Conservation (phyloP, 2,113 vertebrate species). For the Tetraodon nigroviridis region DNA sequence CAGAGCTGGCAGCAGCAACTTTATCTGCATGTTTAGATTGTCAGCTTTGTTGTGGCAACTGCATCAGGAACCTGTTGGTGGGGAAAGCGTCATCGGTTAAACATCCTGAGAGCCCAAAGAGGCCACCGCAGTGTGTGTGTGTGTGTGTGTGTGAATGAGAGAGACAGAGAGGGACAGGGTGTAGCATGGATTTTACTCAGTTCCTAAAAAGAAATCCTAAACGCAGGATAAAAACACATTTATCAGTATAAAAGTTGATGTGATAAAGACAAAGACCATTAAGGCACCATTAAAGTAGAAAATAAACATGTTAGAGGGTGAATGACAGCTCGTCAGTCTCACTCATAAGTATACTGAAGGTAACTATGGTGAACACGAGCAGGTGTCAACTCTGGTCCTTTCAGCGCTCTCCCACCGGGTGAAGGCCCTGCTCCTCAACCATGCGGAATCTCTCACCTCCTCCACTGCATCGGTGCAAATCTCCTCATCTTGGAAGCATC, state of each 20-base stretch:
- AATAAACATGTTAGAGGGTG: not conserved
- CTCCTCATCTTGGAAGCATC: slow-evolving; percentile 20
- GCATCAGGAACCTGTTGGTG: slow-evolving; percentile 12
- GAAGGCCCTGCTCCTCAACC: slow-evolving; percentile 10
- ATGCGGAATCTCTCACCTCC: slow-evolving; percentile 41
- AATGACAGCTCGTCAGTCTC: slow-evolving; percentile 1
- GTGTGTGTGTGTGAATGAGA: slow-evolving; percentile 1
- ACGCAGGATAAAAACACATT: too few relatives aligned
- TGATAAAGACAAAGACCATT: too few relatives aligned
- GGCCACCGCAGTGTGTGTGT: slow-evolving; percentile 9
- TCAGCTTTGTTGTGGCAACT: slow-evolving; percentile 51
- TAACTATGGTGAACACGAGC: slow-evolving; percentile 12
- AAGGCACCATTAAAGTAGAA: too few relatives aligned
- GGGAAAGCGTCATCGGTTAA: slow-evolving; percentile 11
- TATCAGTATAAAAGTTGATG: too few relatives aligned
- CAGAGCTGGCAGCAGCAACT: not conserved
- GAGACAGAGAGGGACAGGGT: not conserved
- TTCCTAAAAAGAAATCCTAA: too few relatives aligned
- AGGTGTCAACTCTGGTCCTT: slow-evolving; percentile 5
- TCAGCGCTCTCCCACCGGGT: slow-evolving; percentile 22
- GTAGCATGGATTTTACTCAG: not conserved
- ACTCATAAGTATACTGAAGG: slow-evolving; percentile 15
- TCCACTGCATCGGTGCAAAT: slow-evolving; percentile 14
- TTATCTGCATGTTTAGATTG: slow-evolving; percentile 12
- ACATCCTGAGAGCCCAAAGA: slow-evolving; percentile 22